Percentiles rank a stretch among this genome's conserved stretches.
These are phyloP conservation scores for Melierax canorus DNA, from an alignment of 2,113 vertebrate genomes.

Conservation along the genomic window DNA sequence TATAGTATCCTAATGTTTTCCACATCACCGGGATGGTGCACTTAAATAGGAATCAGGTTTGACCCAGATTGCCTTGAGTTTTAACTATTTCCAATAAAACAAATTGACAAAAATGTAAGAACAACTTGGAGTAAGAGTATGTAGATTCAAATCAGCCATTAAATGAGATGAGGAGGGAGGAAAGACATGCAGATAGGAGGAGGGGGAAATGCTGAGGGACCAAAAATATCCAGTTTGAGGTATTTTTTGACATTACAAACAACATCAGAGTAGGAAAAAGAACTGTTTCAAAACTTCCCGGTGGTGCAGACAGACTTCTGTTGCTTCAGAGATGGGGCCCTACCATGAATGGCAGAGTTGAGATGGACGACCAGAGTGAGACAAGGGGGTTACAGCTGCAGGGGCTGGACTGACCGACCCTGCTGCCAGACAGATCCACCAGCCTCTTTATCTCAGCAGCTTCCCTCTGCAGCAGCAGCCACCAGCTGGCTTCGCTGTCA, in stretches of 20 bases:
- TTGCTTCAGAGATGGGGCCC: background rate
- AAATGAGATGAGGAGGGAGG: background rate
- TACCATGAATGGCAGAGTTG: accelerated
- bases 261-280: background rate
- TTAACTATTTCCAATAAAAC: background rate
- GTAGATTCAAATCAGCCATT: background rate
- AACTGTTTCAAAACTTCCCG: background rate
- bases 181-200: background rate
- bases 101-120: background rate
- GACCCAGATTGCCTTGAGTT: background rate
- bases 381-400: background rate
- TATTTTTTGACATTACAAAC: background rate
- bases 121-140: background rate
- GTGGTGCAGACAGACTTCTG: background rate
- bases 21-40: accelerated
- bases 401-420: background rate
- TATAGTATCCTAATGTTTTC: background rate
- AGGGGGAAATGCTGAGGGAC: background rate
- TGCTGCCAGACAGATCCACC: background rate
- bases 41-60: background rate
- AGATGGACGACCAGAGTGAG: background rate
- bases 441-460: background rate
- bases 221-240: background rate
- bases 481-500: background rate
- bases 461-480: background rate